phyloP scores from a whole-genome alignment of 2,797 vertebrate genomes.

The Holocentrus rufus region DNA sequence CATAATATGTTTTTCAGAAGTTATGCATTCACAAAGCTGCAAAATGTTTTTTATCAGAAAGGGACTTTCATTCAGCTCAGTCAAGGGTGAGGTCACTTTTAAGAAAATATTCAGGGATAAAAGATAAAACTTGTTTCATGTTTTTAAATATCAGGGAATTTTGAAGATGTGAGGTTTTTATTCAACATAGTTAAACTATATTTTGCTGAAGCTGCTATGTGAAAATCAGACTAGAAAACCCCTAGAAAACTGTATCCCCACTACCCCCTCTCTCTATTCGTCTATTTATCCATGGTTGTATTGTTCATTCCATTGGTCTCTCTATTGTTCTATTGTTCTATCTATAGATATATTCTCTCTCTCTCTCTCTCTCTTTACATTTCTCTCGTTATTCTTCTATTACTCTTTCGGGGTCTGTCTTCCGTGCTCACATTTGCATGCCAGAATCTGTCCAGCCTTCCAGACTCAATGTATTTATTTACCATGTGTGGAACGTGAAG shows the following conservation, averaged over 20 bases:
- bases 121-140: too few relatives aligned
- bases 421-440: slow-evolving; percentile 6
- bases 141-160: too few relatives aligned
- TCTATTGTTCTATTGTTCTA: neutral
- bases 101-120: neutral
- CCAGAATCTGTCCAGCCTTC: neutral
- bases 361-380: neutral
- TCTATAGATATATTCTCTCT: neutral
- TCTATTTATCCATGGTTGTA: neutral
- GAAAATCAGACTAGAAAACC: too few relatives aligned
- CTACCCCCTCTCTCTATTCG: too few relatives aligned
- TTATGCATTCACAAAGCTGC: neutral
- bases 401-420: neutral
- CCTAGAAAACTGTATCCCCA: too few relatives aligned
- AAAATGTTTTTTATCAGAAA: neutral
- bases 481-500: slow-evolving; percentile 21
- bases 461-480: slow-evolving; percentile 27
- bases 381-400: neutral
- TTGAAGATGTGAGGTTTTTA: too few relatives aligned
- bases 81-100: neutral
- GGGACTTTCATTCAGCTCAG: neutral
- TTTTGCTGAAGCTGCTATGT: too few relatives aligned
- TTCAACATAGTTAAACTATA: too few relatives aligned
- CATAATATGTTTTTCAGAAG: too few relatives aligned
- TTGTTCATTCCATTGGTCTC: neutral